Conservation (phyloP, 1,140 invertebrate species). For the Ptiloglossa arizonensis region DNA sequence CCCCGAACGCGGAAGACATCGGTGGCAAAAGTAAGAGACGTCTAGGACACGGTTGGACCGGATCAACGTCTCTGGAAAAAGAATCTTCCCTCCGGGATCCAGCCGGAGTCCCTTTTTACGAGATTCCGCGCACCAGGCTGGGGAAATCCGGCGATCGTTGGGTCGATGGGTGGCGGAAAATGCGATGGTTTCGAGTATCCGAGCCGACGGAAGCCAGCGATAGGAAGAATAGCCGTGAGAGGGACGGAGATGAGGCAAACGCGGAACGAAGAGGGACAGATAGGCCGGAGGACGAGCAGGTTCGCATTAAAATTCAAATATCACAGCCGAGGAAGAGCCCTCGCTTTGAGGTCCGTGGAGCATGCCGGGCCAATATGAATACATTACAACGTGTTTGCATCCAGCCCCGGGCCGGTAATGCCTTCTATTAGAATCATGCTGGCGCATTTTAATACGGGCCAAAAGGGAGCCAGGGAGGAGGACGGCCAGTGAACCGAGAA, state of each 20-base stretch:
- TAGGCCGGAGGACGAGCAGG: slow-evolving; percentile 17
- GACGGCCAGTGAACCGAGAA: slow-evolving; percentile 2
- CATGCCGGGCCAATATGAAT: slow-evolving; percentile 72
- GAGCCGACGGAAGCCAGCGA: neutral
- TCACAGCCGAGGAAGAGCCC: slow-evolving; percentile 59
- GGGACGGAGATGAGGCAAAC: slow-evolving; percentile 20
- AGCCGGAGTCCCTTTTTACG: slow-evolving; percentile 34
- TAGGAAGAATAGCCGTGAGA: slow-evolving; percentile 3
- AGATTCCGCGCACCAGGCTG: neutral
- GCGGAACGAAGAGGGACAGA: slow-evolving; percentile 10
- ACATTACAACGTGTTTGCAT: slow-evolving; percentile 74
- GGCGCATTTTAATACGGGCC: slow-evolving; percentile 71
- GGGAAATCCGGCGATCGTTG: slow-evolving; percentile 62
- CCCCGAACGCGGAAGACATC: neutral
- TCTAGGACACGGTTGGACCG: neutral
- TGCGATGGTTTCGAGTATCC: slow-evolving; percentile 33
- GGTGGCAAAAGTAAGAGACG: neutral
- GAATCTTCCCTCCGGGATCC: slow-evolving; percentile 25
- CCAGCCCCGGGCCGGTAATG: slow-evolving; percentile 66
- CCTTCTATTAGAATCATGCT: slow-evolving; percentile 76
- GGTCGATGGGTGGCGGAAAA: slow-evolving; percentile 46
- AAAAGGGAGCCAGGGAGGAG: neutral
- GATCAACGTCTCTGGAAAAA: slow-evolving; percentile 29
- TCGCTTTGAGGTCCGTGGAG: slow-evolving; percentile 66
- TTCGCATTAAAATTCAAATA: slow-evolving; percentile 75